phyloP scores from a whole-genome alignment of 2,888 invertebrate genomes.

The Cremastobaeus sp. region DNA sequence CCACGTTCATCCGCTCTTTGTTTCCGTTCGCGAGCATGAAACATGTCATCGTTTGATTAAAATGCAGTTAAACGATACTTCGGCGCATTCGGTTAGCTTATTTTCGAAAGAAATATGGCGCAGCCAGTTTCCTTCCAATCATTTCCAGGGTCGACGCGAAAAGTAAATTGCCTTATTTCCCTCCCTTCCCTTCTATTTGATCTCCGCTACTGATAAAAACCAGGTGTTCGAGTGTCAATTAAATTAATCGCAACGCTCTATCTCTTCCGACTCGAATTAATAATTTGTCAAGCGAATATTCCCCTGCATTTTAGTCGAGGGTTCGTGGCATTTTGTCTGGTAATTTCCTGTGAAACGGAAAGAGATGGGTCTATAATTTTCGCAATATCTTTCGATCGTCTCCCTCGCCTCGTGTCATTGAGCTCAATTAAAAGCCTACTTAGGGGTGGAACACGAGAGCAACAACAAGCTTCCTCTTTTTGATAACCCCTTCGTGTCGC shows the following conservation, averaged over 20 bases:
- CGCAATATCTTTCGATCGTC: conserved; percentile 18
- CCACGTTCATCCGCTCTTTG: neutral
- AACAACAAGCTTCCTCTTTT: neutral
- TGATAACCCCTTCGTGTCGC: neutral
- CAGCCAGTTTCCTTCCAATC: too few relatives aligned
- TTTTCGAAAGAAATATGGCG: too few relatives aligned
- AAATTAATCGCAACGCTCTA: too few relatives aligned
- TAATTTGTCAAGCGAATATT: too few relatives aligned
- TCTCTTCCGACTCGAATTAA: too few relatives aligned
- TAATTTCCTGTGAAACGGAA: conserved; percentile 2
- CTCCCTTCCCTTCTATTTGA: too few relatives aligned
- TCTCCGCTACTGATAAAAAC: too few relatives aligned
- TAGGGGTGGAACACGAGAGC: conserved; percentile 3
- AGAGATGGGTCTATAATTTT: conserved; percentile 3
- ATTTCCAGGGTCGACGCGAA: too few relatives aligned
- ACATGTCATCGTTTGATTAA: conserved; percentile 10
- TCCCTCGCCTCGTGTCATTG: conserved; percentile 22
- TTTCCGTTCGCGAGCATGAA: neutral
- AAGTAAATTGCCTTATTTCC: too few relatives aligned
- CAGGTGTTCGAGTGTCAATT: too few relatives aligned
- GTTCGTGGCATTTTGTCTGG: neutral
- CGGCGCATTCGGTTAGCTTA: too few relatives aligned
- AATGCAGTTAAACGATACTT: neutral
- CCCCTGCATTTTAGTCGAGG: too few relatives aligned
- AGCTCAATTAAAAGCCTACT: conserved; percentile 19